Evolutionary conservation across 1,140 invertebrate genomes (phyloP), one percentile per base, ranked within the genome.

Genomic region (Drosophila teissieri): DNA sequence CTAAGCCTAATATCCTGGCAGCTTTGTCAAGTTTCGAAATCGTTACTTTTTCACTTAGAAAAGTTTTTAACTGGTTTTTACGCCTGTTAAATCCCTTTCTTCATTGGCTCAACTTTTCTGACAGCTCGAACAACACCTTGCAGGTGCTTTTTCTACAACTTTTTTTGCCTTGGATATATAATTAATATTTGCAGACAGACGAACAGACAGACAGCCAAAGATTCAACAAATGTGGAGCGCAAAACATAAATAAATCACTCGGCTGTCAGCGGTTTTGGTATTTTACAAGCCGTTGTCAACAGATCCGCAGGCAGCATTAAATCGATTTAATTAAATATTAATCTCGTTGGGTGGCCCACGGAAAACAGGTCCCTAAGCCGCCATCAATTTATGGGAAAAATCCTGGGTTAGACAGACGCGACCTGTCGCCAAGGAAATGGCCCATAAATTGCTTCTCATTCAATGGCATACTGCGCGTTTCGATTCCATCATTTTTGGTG

Each of bases 271-370:
- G 55, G 27, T 49, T 39, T 55, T 73, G 49, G 77, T 54, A 77
- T 68, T 73, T 68, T 77, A 77, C 79, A 81, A 77, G 60, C 78
- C 73, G 65, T 57, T 81, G 78, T 80, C 78, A 81, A 70, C 77
- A 46, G 39, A 14, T 48, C 56, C 24, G 15, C 27, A 10, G 22
- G 54, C 5, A 53, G 61, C 53, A 45, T 64, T 31, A 31, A 31
- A 82, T 82, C 78, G 73, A 82, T 82, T 82, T 82, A 82, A 81
- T 82, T 78, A 82, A 82, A 82, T 82, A 82, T 74, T 81, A 78
- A 82, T 78, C 69, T 60, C 37, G 22, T 42, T 55, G 46, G 52
- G 11, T 15, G 22, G 15, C 11, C 34, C 70, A 74, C 46, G 61
- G 58, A 67, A 68, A 68, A 86, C 76, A 64, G 80, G 19, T 3